A percentile compares a stretch with the other conserved stretches of the same genome.
Evolutionary conservation across 2,113 vertebrate genomes (phyloP).

Genomic region (Dascyllus trimaculatus): DNA sequence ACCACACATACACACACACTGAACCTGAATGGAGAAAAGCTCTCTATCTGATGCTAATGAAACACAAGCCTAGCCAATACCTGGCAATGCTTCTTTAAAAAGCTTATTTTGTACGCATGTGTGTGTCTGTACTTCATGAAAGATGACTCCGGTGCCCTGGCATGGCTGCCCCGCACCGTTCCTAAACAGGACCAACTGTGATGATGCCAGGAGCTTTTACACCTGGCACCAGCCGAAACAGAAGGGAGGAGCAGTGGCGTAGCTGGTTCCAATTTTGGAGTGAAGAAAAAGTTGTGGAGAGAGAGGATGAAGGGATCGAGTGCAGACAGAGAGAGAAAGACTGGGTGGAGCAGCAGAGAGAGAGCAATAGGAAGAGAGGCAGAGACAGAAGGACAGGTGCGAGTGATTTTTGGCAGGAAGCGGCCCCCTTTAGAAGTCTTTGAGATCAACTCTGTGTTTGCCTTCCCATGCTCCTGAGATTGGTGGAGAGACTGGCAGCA

Average conservation of each 20-base stretch:
- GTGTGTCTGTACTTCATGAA: constrained; percentile 40
- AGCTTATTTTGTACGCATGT: constrained; percentile 41
- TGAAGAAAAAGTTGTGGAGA: constrained; percentile 45
- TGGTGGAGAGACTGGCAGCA: constrained; percentile 68
- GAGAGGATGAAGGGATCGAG: constrained; percentile 60
- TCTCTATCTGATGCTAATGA: constrained; percentile 77
- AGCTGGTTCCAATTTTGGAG: constrained; percentile 37
- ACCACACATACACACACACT: constrained; percentile 12
- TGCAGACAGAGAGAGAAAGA: constrained; percentile 33
- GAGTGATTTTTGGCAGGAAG: constrained; percentile 79
- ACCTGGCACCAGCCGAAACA: constrained; percentile 74
- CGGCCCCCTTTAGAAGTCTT: constrained; percentile 73
- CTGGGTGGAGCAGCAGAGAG: constrained; percentile 53
- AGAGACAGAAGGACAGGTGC: constrained; percentile 81
- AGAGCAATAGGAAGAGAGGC: constrained; percentile 40
- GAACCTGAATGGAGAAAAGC: constrained; percentile 61
- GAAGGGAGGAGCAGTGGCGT: constrained; percentile 35
- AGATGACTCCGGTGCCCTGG: constrained; percentile 68
- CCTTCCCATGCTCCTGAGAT: constrained; percentile 83
- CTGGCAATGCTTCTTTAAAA: constrained; percentile 64
- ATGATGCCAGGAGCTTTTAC: constrained; percentile 75
- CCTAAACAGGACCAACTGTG: constrained; percentile 64
- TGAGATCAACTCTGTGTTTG: constrained; percentile 83
- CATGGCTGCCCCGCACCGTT: constrained; percentile 53
- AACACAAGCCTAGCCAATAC: constrained; percentile 62